These are phyloP conservation scores for Cryptoprocta ferox DNA, from an alignment of 2,797 vertebrate genomes.

Conservation along the genomic window DNA sequence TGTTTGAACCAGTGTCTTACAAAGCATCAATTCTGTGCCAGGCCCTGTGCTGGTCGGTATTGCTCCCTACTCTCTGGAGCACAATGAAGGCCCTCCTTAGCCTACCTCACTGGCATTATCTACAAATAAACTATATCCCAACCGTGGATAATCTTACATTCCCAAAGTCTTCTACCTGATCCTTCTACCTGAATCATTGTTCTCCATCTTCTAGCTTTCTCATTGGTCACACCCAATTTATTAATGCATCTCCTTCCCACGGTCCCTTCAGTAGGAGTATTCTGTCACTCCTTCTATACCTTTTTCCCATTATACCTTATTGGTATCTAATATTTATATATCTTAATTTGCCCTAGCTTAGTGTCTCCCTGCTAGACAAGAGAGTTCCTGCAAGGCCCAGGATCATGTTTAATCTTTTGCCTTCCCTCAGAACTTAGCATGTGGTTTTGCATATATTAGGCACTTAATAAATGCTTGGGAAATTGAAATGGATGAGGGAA, in stretches of 20 bases:
- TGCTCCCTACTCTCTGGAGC: not conserved
- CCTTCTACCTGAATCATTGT: not conserved
- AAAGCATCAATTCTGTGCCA: not conserved
- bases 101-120: not conserved
- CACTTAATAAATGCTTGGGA: not conserved
- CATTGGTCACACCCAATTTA: not conserved
- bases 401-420: not conserved
- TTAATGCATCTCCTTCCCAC: not conserved
- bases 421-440: not conserved
- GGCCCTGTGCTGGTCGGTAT: not conserved
- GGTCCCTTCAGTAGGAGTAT: not conserved
- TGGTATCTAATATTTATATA: not conserved
- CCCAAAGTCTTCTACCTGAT: not conserved
- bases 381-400: not conserved
- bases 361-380: not conserved
- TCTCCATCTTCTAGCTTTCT: not conserved
- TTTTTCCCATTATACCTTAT: not conserved
- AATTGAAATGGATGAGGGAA: slow-evolving; percentile 34
- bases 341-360: not conserved
- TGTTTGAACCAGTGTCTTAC: not conserved
- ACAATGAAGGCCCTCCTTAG: not conserved
- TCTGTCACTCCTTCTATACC: not conserved
- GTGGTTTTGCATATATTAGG: not conserved
- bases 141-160: not conserved
- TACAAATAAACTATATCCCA: not conserved